Base-by-base conservation (phyloP, 2,888 invertebrate species). In the Eubasilissa splendida region DNA sequence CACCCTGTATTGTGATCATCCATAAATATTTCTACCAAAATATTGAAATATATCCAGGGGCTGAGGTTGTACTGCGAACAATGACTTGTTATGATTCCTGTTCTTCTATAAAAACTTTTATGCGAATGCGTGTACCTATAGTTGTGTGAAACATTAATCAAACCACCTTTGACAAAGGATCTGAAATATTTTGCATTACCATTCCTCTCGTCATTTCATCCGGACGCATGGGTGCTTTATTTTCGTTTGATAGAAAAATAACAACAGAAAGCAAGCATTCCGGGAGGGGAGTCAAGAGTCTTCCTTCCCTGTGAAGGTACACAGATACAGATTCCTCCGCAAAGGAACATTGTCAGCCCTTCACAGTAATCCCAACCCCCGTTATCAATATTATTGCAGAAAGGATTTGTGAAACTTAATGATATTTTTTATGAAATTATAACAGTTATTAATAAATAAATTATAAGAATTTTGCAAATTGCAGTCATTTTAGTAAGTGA, bases 221-320 rank as follows among this genome's bases (percentile, higher is more conserved):
- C 79, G 59, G 52, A 74, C 52, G 77, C 79, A 59, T 56, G 75
- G 76, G 65, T 53, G 79, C 81, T 83, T 81, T 83, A 81, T 78
- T 83, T 83, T 82, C 82, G 82, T 83, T 82, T 83, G 82, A 83
- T 82, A 83, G 83, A 83, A 83, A 83, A 83, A 83, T 83, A 83
- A 83, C 83, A 83, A 83, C 83, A 83, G 80, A 80, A 71, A 59
- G 71, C 68, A 60, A 73, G 60, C 76, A 73, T 71, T 83, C 76
- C 78, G 56, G 52, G 52, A 42, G 78, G 78, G 77, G 60, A 79
- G 58, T 63, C 33, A 33, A 60, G 58, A 74, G 66, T 42, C 33
- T 75, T 66, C 52, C 59, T 50, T 56, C 22, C 68, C 70, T 10
- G 71, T 73, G 56, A 22, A 31, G 14, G n/a, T 31, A 60, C 22